These are phyloP conservation scores for Tichodroma muraria DNA, from an alignment of 2,113 vertebrate species.

Conservation along the genomic window DNA sequence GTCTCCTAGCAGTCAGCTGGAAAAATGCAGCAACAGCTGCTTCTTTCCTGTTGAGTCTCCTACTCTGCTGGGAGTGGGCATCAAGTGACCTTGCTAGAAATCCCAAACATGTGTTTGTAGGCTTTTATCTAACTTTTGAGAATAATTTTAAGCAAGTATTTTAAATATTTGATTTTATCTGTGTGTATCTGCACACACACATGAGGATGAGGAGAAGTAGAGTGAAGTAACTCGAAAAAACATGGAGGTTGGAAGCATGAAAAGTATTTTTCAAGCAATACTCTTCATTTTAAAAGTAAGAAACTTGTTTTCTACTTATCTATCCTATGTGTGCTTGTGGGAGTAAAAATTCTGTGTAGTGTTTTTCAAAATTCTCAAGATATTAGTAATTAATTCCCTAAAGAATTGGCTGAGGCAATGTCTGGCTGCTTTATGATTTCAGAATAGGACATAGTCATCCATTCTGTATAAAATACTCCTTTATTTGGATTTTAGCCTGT, in stretches of 20 bases:
- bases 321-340: fast-evolving
- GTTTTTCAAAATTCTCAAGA: neutral
- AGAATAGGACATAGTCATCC: neutral
- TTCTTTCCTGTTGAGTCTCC: neutral
- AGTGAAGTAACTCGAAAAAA: neutral
- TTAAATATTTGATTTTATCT: neutral
- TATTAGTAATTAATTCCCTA: neutral
- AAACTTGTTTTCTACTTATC: neutral
- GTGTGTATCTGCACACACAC: neutral
- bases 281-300: neutral
- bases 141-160: neutral
- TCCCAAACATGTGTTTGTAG: fast-evolving
- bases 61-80: neutral
- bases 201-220: neutral
- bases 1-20: neutral
- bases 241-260: neutral
- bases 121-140: neutral
- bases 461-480: neutral
- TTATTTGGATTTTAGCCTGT: neutral
- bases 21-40: neutral
- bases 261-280: neutral
- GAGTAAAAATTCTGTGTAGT: neutral
- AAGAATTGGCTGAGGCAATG: neutral
- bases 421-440: neutral
- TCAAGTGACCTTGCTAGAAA: neutral